Base-by-base conservation (phyloP, 2,113 vertebrate genomes). In the Dolichotis patagonum region DNA sequence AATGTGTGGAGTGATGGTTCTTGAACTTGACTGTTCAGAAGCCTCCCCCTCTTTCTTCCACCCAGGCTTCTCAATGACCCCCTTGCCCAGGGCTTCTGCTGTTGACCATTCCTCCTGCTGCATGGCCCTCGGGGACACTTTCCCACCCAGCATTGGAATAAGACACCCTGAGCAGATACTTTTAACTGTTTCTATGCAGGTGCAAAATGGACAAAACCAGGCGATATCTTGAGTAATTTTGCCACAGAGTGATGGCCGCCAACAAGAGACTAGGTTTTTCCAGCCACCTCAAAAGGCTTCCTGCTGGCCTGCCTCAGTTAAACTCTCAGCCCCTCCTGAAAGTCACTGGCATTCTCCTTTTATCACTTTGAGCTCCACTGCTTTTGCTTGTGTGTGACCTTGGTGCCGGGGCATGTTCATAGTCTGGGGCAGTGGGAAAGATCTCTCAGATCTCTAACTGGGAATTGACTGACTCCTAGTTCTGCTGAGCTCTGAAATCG, bases 391-490 rank as follows among this genome's bases (percentile, higher is more conserved):
- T 60, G 60, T 26, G 58, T 80, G 54, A 77, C 58, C 41, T 67
- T 60, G 2, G 1, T 20, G 41, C 65, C 8, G 24, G 78, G 62
- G 78, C 7, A 4, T 35, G 71, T 56, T 63, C 49, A 16, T 2
- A 17, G 60, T 14, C 60, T 4, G 43, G n/a, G 30, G 46, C 62
- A 46, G 49, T 69, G 38, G 78, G 83, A 80, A 54, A 67, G 11
- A 86, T 56, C 60, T 75, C 49, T 80, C 30, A 35, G 65, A 41
- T 12, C 52, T 81, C 82, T 77, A 54, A 30, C 3, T 1, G 19
- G 14, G 30, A 1, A n/a, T 1, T n/a, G 14, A 41, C 38, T 28
- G 26, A 5, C 0, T 11, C 67, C 52, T 1, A 0, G 17, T 77
- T 62, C 73, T 94, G 24, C 32, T 67, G 56, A n/a, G 49, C 46